Base-by-base conservation (phyloP, 2,888 invertebrate genomes). In the Dendrolimus pini region DNA sequence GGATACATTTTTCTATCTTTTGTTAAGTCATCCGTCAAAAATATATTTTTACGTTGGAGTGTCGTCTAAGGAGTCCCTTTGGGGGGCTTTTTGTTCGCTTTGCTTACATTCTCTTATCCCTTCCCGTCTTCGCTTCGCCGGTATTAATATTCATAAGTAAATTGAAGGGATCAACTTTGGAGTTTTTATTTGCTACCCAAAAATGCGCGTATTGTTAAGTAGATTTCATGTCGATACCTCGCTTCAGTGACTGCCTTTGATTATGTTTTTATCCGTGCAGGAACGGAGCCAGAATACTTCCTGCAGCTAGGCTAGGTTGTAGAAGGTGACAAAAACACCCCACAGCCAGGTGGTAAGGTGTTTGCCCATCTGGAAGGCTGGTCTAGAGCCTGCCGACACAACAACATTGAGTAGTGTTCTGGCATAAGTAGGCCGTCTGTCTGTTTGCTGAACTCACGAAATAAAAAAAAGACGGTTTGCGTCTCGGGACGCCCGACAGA, bases 91-190 rank as follows among this genome's bases (percentile, higher is more conserved):
- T 67, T 70, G 70, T 66, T 68, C 66, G 66, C 67, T 69, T 71
- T 65, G 65, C 66, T 71, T 69, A 73, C 71, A 77, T 72, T 73
- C 73, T 72, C 71, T 65, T 63, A 62, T 67, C 73, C 72, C 71
- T 65, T 63, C 62, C 67, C 67, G 64, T 73, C 72, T 76, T 74
- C 72, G 70, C 74, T 77, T 75, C 80, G 73, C 72, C 72, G 77
- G 80, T 74, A 83, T 89, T 89, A 89, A 89, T 89, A 89, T 89
- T 89, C 87, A 89, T 89, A 87, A 89, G 86, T 83, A 85, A 88
- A 86, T 87, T 85, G 84, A 78, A 77, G 77, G 75, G 80, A 83
- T 84, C 81, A 80, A 74, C 70, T 66, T 54, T 47, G 9, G 47
- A 47, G 12, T 47, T 47, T 47, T 47, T 47, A 47, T 47, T 47